These are phyloP conservation scores for Marcusenius ussheri DNA, from an alignment of 2,113 vertebrate genomes.

Conservation along the genomic window DNA sequence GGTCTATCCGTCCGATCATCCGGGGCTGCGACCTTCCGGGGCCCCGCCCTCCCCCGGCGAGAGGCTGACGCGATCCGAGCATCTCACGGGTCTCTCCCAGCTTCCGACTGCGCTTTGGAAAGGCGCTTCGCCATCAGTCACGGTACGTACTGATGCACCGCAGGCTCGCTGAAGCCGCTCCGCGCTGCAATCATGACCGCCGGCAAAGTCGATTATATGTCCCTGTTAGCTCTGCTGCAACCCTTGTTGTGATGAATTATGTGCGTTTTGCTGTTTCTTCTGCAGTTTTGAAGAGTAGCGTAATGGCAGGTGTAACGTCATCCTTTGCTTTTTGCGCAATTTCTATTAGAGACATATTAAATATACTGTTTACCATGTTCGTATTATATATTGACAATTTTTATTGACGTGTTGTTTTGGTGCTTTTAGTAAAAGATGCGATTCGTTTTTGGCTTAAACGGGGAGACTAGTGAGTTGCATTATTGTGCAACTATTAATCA, in stretches of 20 bases:
- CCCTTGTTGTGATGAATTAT: background rate
- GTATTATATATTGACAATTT: background rate
- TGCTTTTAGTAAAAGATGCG: background rate
- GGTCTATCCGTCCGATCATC: background rate
- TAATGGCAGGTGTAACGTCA: background rate
- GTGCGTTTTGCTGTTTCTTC: background rate
- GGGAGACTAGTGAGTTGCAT: background rate
- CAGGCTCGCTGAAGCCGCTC: background rate
- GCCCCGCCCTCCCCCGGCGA: conserved; percentile 21
- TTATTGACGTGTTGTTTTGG: background rate
- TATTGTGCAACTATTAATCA: background rate
- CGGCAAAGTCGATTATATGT: background rate
- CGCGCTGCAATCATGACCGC: background rate
- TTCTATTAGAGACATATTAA: background rate
- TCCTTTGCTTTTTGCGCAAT: background rate
- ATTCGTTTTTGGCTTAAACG: background rate
- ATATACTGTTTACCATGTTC: background rate
- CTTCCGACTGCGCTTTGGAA: background rate
- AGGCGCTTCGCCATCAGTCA: background rate
- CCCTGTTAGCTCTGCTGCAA: background rate
- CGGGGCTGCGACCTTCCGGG: background rate
- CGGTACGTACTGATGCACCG: conserved; percentile 10
- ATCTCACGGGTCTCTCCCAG: conserved; percentile 14
- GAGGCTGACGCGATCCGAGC: conserved; percentile 4
- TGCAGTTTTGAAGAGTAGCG: background rate